These are phyloP conservation scores for Luperina nickerlii DNA, from an alignment of 2,888 invertebrate species.

Conservation along the genomic window DNA sequence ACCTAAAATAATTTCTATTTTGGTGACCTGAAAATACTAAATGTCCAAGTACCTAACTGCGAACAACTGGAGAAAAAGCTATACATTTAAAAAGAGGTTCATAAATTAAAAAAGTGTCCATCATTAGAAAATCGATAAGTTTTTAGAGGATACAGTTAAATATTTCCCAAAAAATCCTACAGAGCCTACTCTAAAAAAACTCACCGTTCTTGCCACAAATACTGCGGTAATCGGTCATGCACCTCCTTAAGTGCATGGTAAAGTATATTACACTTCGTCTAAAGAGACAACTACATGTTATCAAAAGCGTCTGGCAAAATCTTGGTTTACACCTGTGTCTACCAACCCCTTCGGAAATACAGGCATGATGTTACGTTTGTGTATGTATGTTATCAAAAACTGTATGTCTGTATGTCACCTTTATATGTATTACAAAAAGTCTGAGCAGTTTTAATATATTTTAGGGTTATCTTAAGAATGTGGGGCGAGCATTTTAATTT, in stretches of 20 bases:
- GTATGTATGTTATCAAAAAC: slow-evolving; percentile 45
- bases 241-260: slow-evolving; percentile 61
- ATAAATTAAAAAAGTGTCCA: too few species aligned
- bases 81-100: too few species aligned
- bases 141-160: too few species aligned
- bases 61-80: too few species aligned
- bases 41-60: too few species aligned
- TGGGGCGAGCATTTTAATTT: slow-evolving; percentile 57
- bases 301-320: slow-evolving; percentile 39
- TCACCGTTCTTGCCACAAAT: slow-evolving; percentile 21
- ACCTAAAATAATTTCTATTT: too few species aligned
- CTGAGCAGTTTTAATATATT: slow-evolving; percentile 36
- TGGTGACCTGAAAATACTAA: too few species aligned
- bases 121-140: too few species aligned
- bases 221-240: slow-evolving; percentile 54
- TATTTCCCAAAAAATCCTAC: background rate
- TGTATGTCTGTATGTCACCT: slow-evolving; percentile 60
- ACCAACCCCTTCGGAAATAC: background rate
- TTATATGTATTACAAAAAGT: slow-evolving; percentile 39
- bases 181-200: slow-evolving; percentile 35
- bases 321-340: background rate
- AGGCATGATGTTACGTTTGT: background rate
- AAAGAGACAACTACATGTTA: slow-evolving; percentile 44
- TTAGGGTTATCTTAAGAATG: slow-evolving; percentile 56
- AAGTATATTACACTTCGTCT: slow-evolving; percentile 40